phyloP scores from a whole-genome alignment of 2,888 invertebrate genomes.

The Xylocampa areola region DNA sequence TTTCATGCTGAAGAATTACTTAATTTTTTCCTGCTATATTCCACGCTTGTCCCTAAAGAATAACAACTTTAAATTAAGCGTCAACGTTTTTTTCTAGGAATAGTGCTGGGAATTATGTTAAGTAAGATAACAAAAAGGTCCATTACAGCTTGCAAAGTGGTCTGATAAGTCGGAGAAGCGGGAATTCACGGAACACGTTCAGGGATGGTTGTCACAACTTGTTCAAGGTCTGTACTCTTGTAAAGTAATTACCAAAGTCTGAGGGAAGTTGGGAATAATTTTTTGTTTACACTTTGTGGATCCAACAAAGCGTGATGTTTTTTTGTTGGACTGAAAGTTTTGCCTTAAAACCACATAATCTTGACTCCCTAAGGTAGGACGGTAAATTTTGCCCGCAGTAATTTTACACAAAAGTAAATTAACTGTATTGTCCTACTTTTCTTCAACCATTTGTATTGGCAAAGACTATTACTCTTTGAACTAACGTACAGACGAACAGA shows the following conservation, averaged over 20 bases:
- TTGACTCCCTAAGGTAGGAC: slow-evolving; percentile 26
- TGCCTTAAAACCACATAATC: slow-evolving; percentile 28
- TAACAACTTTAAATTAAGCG: slow-evolving; percentile 43
- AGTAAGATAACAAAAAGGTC: slow-evolving; percentile 22
- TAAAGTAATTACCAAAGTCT: slow-evolving; percentile 51
- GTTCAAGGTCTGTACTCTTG: slow-evolving; percentile 42
- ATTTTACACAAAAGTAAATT: slow-evolving; percentile 20
- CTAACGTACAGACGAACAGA: slow-evolving; percentile 14
- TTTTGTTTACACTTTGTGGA: slow-evolving; percentile 48
- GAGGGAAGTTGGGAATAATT: slow-evolving; percentile 34
- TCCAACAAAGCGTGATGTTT: slow-evolving; percentile 30
- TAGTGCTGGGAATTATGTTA: slow-evolving; percentile 32
- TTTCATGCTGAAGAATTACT: slow-evolving; percentile 45
- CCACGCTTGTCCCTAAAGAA: slow-evolving; percentile 19
- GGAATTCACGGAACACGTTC: slow-evolving; percentile 15
- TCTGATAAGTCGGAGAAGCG: slow-evolving; percentile 28
- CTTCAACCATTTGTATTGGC: slow-evolving; percentile 10
- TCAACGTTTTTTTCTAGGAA: slow-evolving; percentile 31
- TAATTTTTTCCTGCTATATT: slow-evolving; percentile 25
- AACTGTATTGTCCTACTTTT: background rate
- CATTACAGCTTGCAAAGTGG: slow-evolving; percentile 22
- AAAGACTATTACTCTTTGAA: slow-evolving; percentile 30
- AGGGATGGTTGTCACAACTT: slow-evolving; percentile 41
- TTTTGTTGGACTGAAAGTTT: slow-evolving; percentile 32
- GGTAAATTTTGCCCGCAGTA: slow-evolving; percentile 11